Percentiles rank a stretch among this genome's conserved stretches.
Evolutionary conservation across 2,797 vertebrate genomes (phyloP).

Genomic region (Sebastes hubbsi): DNA sequence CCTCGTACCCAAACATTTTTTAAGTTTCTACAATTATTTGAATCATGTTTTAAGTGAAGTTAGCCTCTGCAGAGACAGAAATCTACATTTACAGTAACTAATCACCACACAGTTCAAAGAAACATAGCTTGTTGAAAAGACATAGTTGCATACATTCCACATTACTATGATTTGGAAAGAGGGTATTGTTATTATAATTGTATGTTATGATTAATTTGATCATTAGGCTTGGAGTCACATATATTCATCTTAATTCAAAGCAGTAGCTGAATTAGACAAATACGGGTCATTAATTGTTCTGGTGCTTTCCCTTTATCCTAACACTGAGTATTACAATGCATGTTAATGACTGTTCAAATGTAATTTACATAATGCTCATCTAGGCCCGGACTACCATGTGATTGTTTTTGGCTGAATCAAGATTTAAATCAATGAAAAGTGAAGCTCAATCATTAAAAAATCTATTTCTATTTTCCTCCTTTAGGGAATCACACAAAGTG

Average conservation of each 20-base stretch:
- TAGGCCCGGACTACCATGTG: neutral
- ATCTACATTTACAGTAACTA: neutral
- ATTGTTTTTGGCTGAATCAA: neutral
- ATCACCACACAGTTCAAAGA: neutral
- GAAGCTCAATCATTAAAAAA: neutral
- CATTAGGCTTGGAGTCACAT: neutral
- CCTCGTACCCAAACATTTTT: too few relatives aligned
- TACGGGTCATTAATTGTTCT: neutral
- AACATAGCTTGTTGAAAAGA: neutral
- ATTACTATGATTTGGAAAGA: neutral
- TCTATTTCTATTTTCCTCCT: conserved; percentile 54
- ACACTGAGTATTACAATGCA: conserved; percentile 19
- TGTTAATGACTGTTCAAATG: neutral
- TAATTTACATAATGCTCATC: neutral
- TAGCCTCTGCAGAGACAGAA: neutral
- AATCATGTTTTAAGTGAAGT: neutral
- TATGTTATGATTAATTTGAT: neutral
- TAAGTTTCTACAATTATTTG: neutral
- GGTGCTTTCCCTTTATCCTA: conserved; percentile 4
- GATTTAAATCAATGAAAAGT: conserved; percentile 4
- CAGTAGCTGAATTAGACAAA: neutral
- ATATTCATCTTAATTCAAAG: neutral
- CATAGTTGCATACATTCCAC: neutral
- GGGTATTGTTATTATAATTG: neutral
- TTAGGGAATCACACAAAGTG: conserved; percentile 53